phyloP scores from a whole-genome alignment of 2,113 vertebrate genomes.

The Centropristis striata region DNA sequence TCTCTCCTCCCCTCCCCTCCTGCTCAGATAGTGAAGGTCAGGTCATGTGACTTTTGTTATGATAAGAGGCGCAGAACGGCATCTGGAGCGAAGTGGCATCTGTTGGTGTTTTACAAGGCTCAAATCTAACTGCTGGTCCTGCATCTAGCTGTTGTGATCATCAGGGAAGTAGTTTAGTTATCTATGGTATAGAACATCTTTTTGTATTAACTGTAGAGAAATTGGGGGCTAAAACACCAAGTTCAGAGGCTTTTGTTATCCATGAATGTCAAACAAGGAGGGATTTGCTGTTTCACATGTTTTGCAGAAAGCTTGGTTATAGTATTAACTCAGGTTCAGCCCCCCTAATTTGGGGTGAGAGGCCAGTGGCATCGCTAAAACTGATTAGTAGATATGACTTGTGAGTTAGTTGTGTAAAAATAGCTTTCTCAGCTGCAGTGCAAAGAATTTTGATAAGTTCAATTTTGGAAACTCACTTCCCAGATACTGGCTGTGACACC shows the following conservation, averaged over 20 bases:
- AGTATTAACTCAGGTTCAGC: neutral
- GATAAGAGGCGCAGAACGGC: slow-evolving; percentile 53
- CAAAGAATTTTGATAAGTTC: neutral
- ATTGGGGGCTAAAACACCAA: neutral
- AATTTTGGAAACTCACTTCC: neutral
- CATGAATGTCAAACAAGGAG: neutral
- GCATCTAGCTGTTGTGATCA: slow-evolving; percentile 30
- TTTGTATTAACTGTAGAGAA: neutral
- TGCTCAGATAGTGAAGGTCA: slow-evolving; percentile 48
- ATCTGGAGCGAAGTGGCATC: slow-evolving; percentile 70
- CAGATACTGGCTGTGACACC: neutral
- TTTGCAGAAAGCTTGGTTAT: neutral
- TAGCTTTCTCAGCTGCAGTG: slow-evolving; percentile 2
- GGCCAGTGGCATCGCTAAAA: neutral
- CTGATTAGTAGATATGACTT: neutral
- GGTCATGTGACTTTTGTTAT: slow-evolving; percentile 67
- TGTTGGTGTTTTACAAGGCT: slow-evolving; percentile 65
- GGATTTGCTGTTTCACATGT: neutral
- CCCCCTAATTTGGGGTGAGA: neutral
- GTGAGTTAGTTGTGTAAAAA: neutral
- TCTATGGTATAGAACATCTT: slow-evolving; percentile 5
- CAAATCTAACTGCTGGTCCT: slow-evolving; percentile 49
- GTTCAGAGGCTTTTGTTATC: neutral
- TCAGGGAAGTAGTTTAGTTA: slow-evolving; percentile 28
- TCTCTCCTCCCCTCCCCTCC: slow-evolving; percentile 9